Evolutionary conservation across 1,140 invertebrate species (phyloP).

Genomic region (Coenobita brevimanus): DNA sequence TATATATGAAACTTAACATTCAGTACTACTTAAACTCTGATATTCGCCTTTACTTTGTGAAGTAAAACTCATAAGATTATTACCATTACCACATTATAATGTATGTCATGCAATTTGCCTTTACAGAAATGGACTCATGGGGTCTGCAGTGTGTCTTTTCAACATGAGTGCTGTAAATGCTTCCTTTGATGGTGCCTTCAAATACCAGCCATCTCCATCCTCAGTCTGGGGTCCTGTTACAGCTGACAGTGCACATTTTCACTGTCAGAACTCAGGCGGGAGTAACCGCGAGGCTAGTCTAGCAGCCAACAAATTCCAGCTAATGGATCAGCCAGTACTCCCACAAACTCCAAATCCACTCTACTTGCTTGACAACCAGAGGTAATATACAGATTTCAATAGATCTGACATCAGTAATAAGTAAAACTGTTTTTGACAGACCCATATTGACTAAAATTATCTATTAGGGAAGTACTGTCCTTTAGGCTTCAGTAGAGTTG

Average conservation of each 20-base stretch:
- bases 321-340: slow-evolving; percentile 91
- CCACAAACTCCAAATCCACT: slow-evolving; percentile 82
- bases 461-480: no score
- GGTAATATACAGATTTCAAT: slow-evolving; percentile 71
- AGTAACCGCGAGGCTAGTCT: slow-evolving; percentile 52
- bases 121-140: slow-evolving; percentile 88
- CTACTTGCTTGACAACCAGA: slow-evolving; percentile 81
- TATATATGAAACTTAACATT: no score
- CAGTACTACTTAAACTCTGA: no score
- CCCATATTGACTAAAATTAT: no score
- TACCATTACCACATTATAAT: no score
- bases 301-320: slow-evolving; percentile 79
- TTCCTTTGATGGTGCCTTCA: slow-evolving; percentile 91
- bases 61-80: no score
- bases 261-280: slow-evolving; percentile 73
- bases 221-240: slow-evolving; percentile 84
- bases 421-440: no score
- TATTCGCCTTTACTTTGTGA: no score
- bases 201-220: slow-evolving; percentile 84
- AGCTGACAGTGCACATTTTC: slow-evolving; percentile 78
- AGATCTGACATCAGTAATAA: no score
- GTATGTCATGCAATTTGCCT: no score
- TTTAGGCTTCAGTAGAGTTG: no score
- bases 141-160: slow-evolving; percentile 95
- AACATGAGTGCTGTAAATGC: slow-evolving; percentile 87